These are phyloP conservation scores for Rhopalosiphum maidis DNA, from an alignment of 1,140 invertebrate genomes.

Conservation along the genomic window DNA sequence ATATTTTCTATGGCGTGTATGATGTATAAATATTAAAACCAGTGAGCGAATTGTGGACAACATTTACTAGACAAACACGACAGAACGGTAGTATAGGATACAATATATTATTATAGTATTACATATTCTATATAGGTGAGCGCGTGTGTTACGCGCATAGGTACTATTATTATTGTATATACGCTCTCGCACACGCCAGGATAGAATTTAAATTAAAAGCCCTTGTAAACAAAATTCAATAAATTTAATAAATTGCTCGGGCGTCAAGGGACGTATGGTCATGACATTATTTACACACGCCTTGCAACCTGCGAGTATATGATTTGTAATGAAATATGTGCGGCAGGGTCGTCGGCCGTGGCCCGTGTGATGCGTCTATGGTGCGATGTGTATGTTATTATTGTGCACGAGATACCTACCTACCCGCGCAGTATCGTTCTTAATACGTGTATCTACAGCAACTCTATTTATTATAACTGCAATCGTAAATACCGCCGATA, in stretches of 20 bases:
- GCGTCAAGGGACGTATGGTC: not conserved
- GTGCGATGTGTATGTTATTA: not conserved
- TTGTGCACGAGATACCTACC: not conserved
- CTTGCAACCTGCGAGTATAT: not conserved
- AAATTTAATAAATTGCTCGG: not conserved
- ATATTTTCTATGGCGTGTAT: not conserved
- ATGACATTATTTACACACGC: not conserved
- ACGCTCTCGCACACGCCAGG: not conserved
- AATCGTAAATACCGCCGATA: not conserved
- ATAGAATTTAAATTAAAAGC: not conserved
- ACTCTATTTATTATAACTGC: not conserved
- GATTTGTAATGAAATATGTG: not conserved
- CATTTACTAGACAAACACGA: not conserved
- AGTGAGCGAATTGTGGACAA: not conserved
- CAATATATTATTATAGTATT: not conserved
- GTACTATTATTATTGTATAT: not conserved
- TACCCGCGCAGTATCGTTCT: not conserved
- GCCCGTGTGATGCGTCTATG: not conserved
- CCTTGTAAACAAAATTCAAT: not conserved
- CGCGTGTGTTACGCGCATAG: not conserved
- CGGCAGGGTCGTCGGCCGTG: not conserved
- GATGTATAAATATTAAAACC: not conserved
- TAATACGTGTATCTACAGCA: not conserved
- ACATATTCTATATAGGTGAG: not conserved
- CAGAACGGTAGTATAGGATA: not conserved